phyloP scores from a whole-genome alignment of 1,140 invertebrate species.

The Cotesia glomerata region DNA sequence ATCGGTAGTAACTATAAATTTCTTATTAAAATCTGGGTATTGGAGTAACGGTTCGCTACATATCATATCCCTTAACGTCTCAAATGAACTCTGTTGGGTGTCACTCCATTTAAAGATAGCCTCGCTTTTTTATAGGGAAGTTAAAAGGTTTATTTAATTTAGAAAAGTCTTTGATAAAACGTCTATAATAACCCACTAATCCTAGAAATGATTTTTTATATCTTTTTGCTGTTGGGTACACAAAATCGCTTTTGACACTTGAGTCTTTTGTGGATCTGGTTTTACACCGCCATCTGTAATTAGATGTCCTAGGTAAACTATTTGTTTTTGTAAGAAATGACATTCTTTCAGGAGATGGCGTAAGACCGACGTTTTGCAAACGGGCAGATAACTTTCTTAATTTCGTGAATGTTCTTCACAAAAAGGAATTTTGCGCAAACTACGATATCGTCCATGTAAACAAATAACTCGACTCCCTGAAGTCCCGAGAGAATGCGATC shows the following conservation, averaged over 20 bases:
- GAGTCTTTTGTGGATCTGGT: neutral
- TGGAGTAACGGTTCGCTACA: neutral
- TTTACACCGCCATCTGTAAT: constrained; percentile 5
- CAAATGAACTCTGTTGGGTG: neutral
- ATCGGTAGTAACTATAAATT: neutral
- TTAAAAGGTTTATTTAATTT: neutral
- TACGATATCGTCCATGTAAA: constrained; percentile 15
- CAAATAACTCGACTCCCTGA: neutral
- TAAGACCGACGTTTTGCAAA: neutral
- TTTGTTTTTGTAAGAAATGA: constrained; percentile 1
- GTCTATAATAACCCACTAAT: constrained; percentile 9
- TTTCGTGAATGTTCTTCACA: neutral
- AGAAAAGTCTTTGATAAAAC: constrained; percentile 5
- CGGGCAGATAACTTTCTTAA: neutral
- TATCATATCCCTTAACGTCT: neutral
- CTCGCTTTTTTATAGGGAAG: neutral
- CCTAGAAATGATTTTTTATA: constrained; percentile 3
- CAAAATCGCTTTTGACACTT: neutral
- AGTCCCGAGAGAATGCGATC: neutral
- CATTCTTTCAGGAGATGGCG: neutral
- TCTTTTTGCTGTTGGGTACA: neutral
- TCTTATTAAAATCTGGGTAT: constrained; percentile 4
- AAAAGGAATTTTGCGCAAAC: neutral
- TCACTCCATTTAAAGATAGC: neutral
- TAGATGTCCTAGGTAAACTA: constrained; percentile 5